Evolutionary conservation across 2,888 invertebrate species (phyloP).

Genomic region (Vanessa cardui): DNA sequence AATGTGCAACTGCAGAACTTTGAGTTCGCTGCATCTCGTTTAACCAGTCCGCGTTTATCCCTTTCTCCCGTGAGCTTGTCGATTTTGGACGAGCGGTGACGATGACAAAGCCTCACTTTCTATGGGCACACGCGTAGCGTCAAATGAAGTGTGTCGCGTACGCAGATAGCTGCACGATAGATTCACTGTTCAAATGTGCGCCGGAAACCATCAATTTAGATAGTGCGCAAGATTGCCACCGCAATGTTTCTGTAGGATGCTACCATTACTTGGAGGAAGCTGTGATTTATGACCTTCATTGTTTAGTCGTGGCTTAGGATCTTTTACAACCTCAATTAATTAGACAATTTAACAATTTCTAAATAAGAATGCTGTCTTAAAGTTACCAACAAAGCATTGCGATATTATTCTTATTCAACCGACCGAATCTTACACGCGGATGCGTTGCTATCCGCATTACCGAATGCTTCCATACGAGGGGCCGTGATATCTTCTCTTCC

Average conservation of each 20-base stretch:
- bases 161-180: slow-evolving; percentile 76
- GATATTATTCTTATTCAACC: slow-evolving; percentile 13
- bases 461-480: slow-evolving; percentile 42
- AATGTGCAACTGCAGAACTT: slow-evolving; percentile 25
- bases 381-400: not conserved
- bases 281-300: slow-evolving; percentile 80
- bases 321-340: slow-evolving; percentile 25
- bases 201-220: slow-evolving; percentile 82
- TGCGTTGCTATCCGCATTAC: slow-evolving; percentile 32
- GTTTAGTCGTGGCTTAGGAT: slow-evolving; percentile 74
- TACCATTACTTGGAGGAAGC: slow-evolving; percentile 76
- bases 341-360: not conserved
- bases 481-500: slow-evolving; percentile 58
- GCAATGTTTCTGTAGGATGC: slow-evolving; percentile 76
- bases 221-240: slow-evolving; percentile 77
- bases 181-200: slow-evolving; percentile 70
- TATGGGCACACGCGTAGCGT: slow-evolving; percentile 74
- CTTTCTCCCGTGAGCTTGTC: slow-evolving; percentile 51
- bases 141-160: slow-evolving; percentile 80
- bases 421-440: slow-evolving; percentile 13
- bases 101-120: slow-evolving; percentile 78
- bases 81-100: slow-evolving; percentile 67
- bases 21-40: slow-evolving; percentile 49
- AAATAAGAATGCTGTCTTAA: not conserved
- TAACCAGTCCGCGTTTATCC: slow-evolving; percentile 31